These are phyloP conservation scores for Karalla daura DNA, from an alignment of 2,797 vertebrate genomes.

Conservation along the genomic window DNA sequence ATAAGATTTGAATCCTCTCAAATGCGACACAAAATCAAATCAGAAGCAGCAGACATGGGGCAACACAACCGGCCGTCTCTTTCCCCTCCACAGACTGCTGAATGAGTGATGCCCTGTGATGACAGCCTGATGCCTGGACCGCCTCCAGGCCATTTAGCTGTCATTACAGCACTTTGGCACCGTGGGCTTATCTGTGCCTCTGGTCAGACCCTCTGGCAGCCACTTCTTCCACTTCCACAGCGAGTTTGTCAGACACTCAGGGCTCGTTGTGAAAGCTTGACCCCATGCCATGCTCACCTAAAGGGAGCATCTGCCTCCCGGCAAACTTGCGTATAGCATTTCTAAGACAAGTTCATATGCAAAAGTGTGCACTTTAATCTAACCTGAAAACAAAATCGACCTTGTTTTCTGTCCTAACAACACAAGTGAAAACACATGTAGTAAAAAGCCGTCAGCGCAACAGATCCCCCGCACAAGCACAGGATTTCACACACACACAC, in stretches of 20 bases:
- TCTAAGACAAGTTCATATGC: no score
- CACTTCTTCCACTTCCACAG: background rate
- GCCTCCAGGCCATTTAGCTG: constrained; percentile 24
- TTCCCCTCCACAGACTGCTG: background rate
- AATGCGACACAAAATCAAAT: background rate
- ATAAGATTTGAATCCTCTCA: background rate
- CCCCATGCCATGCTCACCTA: background rate
- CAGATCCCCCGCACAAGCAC: background rate
- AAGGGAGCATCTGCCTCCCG: background rate
- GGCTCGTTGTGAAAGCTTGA: constrained; percentile 7
- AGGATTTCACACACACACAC: constrained; percentile 24
- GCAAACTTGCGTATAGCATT: background rate
- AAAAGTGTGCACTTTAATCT: constrained; percentile 3
- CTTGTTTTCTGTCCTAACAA: constrained; percentile 27
- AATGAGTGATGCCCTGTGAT: constrained; percentile 27
- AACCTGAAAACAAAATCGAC: background rate
- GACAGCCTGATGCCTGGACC: constrained; percentile 22
- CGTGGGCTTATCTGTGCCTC: constrained; percentile 10
- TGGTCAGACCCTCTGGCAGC: constrained; percentile 24
- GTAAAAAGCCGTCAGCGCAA: constrained; percentile 24
- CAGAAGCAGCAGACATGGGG: background rate
- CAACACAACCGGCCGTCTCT: background rate
- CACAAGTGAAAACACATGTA: constrained; percentile 23
- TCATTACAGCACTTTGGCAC: constrained; percentile 20
- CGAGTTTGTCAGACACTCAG: background rate